Base-by-base conservation (phyloP, 2,888 invertebrate species). In the Cordilura impudica region DNA sequence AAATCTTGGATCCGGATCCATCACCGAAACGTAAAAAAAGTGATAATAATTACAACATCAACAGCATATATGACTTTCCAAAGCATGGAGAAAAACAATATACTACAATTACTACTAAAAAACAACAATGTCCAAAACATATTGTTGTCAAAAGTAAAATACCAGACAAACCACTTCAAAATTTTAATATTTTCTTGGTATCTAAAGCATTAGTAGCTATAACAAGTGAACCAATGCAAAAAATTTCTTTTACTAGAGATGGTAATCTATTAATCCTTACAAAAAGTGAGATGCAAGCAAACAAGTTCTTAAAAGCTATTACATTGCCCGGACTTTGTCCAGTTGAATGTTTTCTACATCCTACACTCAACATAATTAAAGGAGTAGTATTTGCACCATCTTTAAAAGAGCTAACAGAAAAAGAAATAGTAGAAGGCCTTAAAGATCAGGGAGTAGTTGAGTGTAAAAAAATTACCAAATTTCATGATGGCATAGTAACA, bases 401-500 rank as follows among this genome's bases (percentile, higher is more conserved):
- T 2, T 14, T 67, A 19, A 43, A 26, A 0, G 19, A 45, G 2
- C 54, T 54, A 3, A 19, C n/a, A 2, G 67, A 29, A 10, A 45
- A 54, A 4, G 45, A 67, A 10, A 56, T 56, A 12, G 31, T 14
- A 16, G 47, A 65, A 4, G 58, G 65, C 58, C n/a, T n/a, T n/a
- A 74, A 53, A 51, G 2, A 74, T 58, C 2, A 74, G 35, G 26
- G 6, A n/a, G n/a, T n/a, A n/a, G n/a, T n/a, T n/a, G n/a, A n/a
- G n/a, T n/a, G n/a, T n/a, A n/a, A n/a, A n/a, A n/a, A n/a, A n/a
- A n/a, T n/a, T n/a, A 26, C 26, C 26, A 26, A 4, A 4, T 58
- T 58, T 51, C 14, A 7, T 1, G 63, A 63, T 14, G 54, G 31
- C 2, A 61, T 63, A 45, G 16, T 35, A 4, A 19, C 3, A 5